Conservation (phyloP, 2,888 invertebrate species). For the Polydrusus tereticollis region DNA sequence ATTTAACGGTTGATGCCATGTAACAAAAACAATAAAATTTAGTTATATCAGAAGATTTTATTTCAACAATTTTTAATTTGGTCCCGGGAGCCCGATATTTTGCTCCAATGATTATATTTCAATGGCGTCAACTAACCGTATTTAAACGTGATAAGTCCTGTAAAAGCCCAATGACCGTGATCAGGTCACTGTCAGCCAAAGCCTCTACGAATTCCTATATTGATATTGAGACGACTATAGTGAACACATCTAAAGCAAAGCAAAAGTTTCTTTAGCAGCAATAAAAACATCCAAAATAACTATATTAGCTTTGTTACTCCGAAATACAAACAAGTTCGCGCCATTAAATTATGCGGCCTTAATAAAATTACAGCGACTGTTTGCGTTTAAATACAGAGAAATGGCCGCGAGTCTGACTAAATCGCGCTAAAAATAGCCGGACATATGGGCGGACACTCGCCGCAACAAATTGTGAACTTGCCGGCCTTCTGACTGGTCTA, state of each 20-base stretch:
- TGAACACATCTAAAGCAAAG: not conserved
- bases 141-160: no score
- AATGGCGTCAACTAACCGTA: no score
- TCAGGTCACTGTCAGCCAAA: no score
- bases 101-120: no score
- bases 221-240: no score
- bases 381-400: conserved; percentile 17
- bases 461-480: conserved; percentile 41
- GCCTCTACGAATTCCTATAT: no score
- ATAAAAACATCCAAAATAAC: not conserved
- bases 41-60: no score
- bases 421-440: conserved; percentile 42
- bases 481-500: conserved; percentile 35
- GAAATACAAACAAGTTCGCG: conserved; percentile 6
- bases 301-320: not conserved
- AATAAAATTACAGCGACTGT: conserved; percentile 3
- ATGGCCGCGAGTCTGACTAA: conserved; percentile 35
- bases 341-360: conserved; percentile 22
- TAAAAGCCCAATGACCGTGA: no score
- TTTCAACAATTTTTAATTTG: no score
- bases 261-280: not conserved
- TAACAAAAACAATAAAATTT: no score
- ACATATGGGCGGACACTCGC: conserved; percentile 40
- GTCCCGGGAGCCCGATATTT: no score
- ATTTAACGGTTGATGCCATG: no score